phyloP scores from a whole-genome alignment of 2,797 vertebrate genomes.

The Dromococcyx pavoninus region DNA sequence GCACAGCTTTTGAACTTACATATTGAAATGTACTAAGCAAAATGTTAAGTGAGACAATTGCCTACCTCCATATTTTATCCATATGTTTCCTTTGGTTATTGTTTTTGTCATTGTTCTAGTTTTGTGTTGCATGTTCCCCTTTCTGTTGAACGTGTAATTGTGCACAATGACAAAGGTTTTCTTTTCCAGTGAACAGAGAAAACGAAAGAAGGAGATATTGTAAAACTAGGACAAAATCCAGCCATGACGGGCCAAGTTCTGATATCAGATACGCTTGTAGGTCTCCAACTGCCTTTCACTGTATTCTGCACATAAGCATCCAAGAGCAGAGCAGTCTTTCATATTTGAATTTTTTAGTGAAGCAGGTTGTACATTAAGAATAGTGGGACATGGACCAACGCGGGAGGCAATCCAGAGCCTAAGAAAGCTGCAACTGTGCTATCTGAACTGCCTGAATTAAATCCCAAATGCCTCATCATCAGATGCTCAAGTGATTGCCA shows the following conservation, averaged over 20 bases:
- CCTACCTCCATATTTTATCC: not conserved
- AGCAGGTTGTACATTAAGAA: constrained; percentile 40
- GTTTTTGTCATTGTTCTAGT: not conserved
- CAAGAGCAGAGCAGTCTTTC: not conserved
- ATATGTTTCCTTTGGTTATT: not conserved
- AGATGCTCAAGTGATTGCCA: constrained; percentile 1
- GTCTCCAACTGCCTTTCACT: constrained; percentile 39
- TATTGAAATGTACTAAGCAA: not conserved
- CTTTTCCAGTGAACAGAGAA: rapidly evolving
- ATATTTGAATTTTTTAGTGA: constrained; percentile 11
- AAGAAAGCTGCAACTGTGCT: constrained; percentile 41
- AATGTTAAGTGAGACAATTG: not conserved
- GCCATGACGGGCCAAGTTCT: not conserved
- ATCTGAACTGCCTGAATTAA: constrained; percentile 29
- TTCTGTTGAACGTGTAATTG: not conserved
- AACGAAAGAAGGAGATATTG: not conserved
- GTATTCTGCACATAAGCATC: not conserved
- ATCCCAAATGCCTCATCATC: constrained; percentile 3
- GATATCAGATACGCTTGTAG: constrained; percentile 24
- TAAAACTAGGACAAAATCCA: constrained; percentile 36
- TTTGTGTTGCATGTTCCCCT: not conserved
- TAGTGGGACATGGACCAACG: constrained; percentile 9
- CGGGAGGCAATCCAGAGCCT: constrained; percentile 4
- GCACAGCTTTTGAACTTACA: not conserved
- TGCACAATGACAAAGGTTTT: not conserved